Percentiles rank a stretch among this genome's conserved stretches.
These are phyloP conservation scores for Salminus brasiliensis DNA, from an alignment of 2,113 vertebrate genomes.

Conservation along the genomic window DNA sequence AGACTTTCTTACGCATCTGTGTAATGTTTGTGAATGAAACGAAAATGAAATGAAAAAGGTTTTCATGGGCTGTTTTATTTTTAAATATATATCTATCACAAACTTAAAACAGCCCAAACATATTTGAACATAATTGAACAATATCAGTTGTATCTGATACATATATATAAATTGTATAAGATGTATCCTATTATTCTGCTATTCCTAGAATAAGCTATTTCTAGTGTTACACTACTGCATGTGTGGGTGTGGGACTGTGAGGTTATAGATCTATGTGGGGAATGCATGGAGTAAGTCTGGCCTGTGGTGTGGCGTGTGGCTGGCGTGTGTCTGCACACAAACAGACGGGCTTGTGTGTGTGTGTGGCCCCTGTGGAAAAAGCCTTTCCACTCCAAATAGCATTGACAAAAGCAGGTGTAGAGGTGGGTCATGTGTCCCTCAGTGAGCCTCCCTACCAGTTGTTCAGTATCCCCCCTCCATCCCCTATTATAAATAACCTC, in stretches of 20 bases:
- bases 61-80: too few relatives aligned
- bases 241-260: conserved; percentile 19
- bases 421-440: conserved; percentile 45
- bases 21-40: too few relatives aligned
- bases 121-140: too few relatives aligned
- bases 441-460: conserved; percentile 51
- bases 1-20: too few relatives aligned
- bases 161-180: too few relatives aligned
- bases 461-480: conserved; percentile 27
- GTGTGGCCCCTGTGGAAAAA: conserved; percentile 52
- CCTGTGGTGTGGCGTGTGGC: conserved; percentile 50
- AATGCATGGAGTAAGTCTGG: conserved; percentile 33
- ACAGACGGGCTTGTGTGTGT: conserved; percentile 35
- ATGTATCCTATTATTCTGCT: too few relatives aligned
- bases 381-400: conserved; percentile 49
- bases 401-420: conserved; percentile 57
- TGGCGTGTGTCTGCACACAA: conserved; percentile 47
- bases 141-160: too few relatives aligned
- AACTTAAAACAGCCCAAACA: too few relatives aligned
- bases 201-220: neutral
- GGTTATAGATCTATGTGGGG: conserved; percentile 29
- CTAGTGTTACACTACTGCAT: conserved; percentile 19
- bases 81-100: too few relatives aligned
- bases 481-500: conserved; percentile 58
- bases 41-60: too few relatives aligned